Conservation (phyloP, 2,797 vertebrate species). For the Orientallactaga sibirica region DNA sequence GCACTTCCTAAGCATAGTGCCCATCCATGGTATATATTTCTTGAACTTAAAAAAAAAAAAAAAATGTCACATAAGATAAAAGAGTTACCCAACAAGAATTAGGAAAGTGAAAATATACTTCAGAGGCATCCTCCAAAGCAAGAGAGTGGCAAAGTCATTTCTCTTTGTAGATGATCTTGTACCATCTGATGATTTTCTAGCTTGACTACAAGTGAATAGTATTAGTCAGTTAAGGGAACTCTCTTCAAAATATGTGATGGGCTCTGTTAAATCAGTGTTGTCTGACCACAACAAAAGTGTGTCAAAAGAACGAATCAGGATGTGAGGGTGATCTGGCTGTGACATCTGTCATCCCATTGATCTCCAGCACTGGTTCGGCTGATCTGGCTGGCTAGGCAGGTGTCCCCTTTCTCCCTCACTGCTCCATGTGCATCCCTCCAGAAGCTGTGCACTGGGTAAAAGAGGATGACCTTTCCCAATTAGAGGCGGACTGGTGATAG, state of each 20-base stretch:
- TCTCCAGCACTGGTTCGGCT: no score
- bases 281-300: background rate
- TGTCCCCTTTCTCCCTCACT: no score
- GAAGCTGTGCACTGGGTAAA: no score
- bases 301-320: background rate
- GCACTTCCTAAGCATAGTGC: background rate
- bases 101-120: background rate
- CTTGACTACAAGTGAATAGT: background rate
- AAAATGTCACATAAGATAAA: background rate
- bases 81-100: background rate
- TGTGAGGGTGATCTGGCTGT: background rate
- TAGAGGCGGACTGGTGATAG: no score
- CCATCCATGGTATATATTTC: background rate
- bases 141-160: background rate
- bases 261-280: slow-evolving; percentile 7
- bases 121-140: background rate
- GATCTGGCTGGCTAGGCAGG: no score
- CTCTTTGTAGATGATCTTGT: background rate
- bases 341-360: no score
- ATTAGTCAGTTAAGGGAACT: background rate
- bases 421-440: no score
- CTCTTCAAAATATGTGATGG: background rate
- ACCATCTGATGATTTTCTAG: background rate
- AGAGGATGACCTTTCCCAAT: no score
- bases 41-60: slow-evolving; percentile 27